Percentiles rank a stretch among this genome's conserved stretches.
Conservation (phyloP, 2,797 vertebrate species). For the Rhynchonycteris naso region DNA sequence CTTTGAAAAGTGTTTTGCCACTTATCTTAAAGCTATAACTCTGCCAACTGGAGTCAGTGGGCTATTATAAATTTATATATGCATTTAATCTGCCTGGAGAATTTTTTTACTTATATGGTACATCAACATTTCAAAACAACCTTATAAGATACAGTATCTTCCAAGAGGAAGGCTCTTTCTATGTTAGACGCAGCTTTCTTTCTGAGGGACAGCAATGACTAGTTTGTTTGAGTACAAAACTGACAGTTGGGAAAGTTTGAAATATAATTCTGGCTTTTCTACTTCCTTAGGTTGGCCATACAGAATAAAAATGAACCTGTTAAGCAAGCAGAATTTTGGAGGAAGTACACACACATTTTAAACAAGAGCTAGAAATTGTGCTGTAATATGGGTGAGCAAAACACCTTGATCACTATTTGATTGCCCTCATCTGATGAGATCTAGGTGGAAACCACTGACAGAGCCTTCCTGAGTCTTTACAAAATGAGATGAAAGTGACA, state of each 20-base stretch:
- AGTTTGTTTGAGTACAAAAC: conserved; percentile 80
- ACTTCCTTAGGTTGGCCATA: conserved; percentile 69
- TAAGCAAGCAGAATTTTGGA: conserved; percentile 62
- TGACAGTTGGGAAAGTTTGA: conserved; percentile 78
- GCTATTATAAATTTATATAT: conserved; percentile 84
- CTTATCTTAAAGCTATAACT: conserved; percentile 79
- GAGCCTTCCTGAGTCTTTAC: not conserved
- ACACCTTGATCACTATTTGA: not conserved
- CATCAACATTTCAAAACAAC: conserved; percentile 84
- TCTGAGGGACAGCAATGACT: conserved; percentile 79
- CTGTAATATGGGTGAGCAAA: not conserved
- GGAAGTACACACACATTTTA: conserved; percentile 18
- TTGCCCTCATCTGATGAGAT: not conserved
- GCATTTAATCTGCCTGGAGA: conserved; percentile 80
- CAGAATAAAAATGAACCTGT: conserved; percentile 72
- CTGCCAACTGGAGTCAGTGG: conserved; percentile 81
- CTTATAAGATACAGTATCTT: conserved; percentile 75
- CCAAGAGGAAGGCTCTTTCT: conserved; percentile 69
- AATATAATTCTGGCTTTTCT: conserved; percentile 77
- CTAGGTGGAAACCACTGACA: not conserved
- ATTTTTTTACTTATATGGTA: conserved; percentile 79
- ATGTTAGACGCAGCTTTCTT: conserved; percentile 78
- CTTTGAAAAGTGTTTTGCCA: conserved; percentile 79
- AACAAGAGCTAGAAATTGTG: not conserved
- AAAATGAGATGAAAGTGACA: not conserved